Evolutionary conservation across 2,888 invertebrate species (phyloP).

Genomic region (Embidobia sp.): DNA sequence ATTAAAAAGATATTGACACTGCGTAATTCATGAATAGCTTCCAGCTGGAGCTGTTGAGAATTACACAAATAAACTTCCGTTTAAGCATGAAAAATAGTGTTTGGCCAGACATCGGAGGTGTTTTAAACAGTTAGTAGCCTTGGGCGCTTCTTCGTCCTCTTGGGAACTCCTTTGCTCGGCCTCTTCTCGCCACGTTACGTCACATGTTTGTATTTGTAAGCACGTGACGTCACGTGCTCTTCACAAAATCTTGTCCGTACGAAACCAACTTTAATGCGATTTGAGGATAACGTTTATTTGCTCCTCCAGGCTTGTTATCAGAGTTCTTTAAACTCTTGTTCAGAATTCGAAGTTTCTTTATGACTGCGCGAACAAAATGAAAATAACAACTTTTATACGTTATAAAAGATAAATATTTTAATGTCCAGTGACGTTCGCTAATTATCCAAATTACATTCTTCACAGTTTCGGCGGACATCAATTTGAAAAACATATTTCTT

Average conservation of each 20-base stretch:
- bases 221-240: slow-evolving; percentile 61
- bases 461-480: too few species aligned
- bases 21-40: slow-evolving; percentile 43
- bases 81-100: slow-evolving; percentile 58
- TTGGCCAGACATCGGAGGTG: slow-evolving; percentile 58
- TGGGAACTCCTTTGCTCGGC: slow-evolving; percentile 66
- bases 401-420: too few species aligned
- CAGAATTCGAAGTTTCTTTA: too few species aligned
- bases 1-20: slow-evolving; percentile 45
- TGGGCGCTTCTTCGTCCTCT: slow-evolving; percentile 70
- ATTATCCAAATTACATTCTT: too few species aligned
- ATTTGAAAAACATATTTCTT: too few species aligned
- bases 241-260: background rate
- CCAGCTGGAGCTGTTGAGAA: slow-evolving; percentile 36
- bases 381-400: too few species aligned
- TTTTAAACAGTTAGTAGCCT: slow-evolving; percentile 68
- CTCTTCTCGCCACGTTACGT: slow-evolving; percentile 63
- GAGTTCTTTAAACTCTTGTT: too few species aligned
- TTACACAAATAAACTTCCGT: slow-evolving; percentile 61
- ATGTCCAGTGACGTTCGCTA: too few species aligned
- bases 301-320: too few species aligned
- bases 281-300: background rate
- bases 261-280: background rate
- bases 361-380: too few species aligned
- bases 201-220: slow-evolving; percentile 69